Percentiles rank a stretch among this genome's conserved stretches.
These are phyloP conservation scores for Charanyca ferruginea DNA, from an alignment of 2,888 invertebrate species.

Conservation along the genomic window DNA sequence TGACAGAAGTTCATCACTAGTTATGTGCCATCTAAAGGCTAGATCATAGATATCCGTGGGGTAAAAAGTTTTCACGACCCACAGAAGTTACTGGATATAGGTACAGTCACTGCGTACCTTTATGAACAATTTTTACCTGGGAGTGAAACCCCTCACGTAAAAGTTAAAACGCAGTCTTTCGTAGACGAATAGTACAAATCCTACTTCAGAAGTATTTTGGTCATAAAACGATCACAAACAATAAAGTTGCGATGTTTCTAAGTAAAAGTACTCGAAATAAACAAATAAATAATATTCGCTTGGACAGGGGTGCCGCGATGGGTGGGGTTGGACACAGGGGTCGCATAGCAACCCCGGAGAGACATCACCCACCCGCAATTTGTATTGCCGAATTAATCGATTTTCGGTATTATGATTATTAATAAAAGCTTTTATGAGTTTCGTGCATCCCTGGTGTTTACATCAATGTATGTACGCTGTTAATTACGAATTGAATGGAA, in stretches of 20 bases:
- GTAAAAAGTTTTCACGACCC: too few species aligned
- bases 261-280: conserved; percentile 46
- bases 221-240: conserved; percentile 17
- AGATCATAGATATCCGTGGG: too few species aligned
- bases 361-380: conserved; percentile 45
- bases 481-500: background rate
- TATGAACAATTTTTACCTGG: too few species aligned
- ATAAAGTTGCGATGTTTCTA: conserved; percentile 27
- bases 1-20: too few species aligned
- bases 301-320: conserved; percentile 39
- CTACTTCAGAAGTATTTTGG: conserved; percentile 6
- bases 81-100: too few species aligned
- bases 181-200: background rate
- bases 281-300: conserved; percentile 58
- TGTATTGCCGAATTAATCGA: conserved; percentile 59
- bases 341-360: conserved; percentile 64
- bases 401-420: conserved; percentile 51
- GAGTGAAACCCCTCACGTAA: too few species aligned
- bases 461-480: background rate
- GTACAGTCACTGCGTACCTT: too few species aligned
- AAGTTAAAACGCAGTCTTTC: too few species aligned
- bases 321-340: conserved; percentile 39
- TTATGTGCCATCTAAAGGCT: too few species aligned
- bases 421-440: conserved; percentile 42
- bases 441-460: conserved; percentile 20